These are phyloP conservation scores for Zeugodacus cucurbitae DNA, from an alignment of 1,140 invertebrate genomes.

Conservation along the genomic window DNA sequence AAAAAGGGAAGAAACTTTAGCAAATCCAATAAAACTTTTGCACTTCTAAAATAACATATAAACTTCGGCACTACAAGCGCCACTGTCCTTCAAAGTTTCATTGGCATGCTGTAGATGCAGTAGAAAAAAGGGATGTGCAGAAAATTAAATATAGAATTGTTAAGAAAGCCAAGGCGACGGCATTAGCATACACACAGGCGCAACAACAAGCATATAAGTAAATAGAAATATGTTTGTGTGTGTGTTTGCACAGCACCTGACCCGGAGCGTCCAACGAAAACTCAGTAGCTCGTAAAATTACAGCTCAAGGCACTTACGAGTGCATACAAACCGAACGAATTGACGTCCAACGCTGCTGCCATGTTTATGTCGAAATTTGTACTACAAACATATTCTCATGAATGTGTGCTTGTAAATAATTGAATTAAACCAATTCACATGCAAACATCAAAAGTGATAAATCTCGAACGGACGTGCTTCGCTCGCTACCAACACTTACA, in stretches of 20 bases:
- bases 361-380: background rate
- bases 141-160: background rate
- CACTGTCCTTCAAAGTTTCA: slow-evolving; percentile 8
- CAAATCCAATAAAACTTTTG: slow-evolving; percentile 29
- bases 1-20: slow-evolving; percentile 16
- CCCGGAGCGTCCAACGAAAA: background rate
- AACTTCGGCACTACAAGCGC: background rate
- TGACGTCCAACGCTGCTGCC: background rate
- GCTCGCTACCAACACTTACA: background rate
- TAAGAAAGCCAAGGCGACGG: background rate
- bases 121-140: background rate
- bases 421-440: slow-evolving; percentile 1
- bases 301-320: background rate
- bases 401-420: background rate
- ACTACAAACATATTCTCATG: too few species aligned
- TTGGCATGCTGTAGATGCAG: background rate
- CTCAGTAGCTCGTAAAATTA: background rate
- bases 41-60: slow-evolving; percentile 5
- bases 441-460: slow-evolving; percentile 13
- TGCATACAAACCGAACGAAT: background rate
- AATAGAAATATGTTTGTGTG: background rate
- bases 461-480: background rate
- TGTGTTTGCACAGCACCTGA: background rate
- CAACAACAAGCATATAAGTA: background rate
- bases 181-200: background rate